Percentiles rank a stretch among this genome's conserved stretches.
These are phyloP conservation scores for Cathartes aura DNA, from an alignment of 2,113 vertebrate species.

Conservation along the genomic window DNA sequence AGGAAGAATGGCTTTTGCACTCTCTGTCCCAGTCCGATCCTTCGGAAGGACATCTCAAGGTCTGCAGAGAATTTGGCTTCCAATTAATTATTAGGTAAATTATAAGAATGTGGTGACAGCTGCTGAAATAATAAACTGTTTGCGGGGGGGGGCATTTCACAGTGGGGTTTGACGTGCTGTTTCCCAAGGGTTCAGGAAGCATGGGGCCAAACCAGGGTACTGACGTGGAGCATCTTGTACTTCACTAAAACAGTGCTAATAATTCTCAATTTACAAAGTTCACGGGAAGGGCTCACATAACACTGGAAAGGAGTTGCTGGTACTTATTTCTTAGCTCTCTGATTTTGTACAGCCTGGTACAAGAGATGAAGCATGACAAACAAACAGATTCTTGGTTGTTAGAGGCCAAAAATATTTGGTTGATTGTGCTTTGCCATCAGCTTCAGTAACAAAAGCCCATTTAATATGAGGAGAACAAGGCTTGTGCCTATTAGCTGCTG, in stretches of 20 bases:
- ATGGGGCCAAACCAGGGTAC: not conserved
- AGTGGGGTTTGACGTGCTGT: rapidly evolving
- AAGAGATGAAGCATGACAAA: not conserved
- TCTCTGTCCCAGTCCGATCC: not conserved
- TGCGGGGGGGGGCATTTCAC: not conserved
- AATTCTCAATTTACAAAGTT: not conserved
- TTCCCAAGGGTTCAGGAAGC: not conserved
- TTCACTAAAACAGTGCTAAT: not conserved
- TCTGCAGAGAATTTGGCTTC: not conserved
- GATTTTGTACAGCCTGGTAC: not conserved
- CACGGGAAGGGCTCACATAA: not conserved
- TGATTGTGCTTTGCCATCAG: not conserved
- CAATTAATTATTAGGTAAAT: not conserved
- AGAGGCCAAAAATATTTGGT: not conserved
- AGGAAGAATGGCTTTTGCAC: not conserved
- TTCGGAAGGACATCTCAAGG: not conserved
- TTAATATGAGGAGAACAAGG: not conserved
- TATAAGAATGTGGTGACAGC: not conserved
- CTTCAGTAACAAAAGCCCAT: not conserved
- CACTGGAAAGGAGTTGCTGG: not conserved
- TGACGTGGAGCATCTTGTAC: rapidly evolving
- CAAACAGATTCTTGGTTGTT: not conserved
- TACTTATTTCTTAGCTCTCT: not conserved
- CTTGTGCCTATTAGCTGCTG: not conserved
- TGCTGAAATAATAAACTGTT: not conserved